Evolutionary conservation across 2,113 vertebrate species (phyloP).

Genomic region (Corythaixoides concolor): DNA sequence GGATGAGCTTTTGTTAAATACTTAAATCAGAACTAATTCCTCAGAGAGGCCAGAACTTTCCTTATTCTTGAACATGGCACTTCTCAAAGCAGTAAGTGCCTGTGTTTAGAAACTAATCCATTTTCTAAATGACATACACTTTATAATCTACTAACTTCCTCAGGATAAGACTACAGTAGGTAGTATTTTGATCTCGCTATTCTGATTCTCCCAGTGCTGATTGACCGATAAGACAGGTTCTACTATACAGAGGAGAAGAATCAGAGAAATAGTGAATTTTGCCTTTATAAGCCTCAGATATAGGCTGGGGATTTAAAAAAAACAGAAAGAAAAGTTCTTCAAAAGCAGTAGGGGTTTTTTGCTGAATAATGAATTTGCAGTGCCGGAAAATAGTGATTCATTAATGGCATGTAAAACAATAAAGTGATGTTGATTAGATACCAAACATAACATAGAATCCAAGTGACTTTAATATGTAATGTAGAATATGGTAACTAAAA

Average conservation of each 20-base stretch:
- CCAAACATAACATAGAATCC: background rate
- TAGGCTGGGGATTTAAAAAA: background rate
- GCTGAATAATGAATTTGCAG: background rate
- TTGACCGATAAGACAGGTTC: background rate
- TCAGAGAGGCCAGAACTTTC: background rate
- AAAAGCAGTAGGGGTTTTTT: background rate
- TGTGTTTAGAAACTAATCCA: background rate
- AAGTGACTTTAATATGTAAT: slow-evolving; percentile 58
- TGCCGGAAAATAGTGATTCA: background rate
- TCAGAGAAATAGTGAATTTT: background rate
- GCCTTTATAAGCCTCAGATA: background rate
- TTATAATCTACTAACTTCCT: background rate
- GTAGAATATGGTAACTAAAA: slow-evolving; percentile 53
- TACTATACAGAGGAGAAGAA: background rate
- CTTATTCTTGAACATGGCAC: background rate
- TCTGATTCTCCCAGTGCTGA: background rate
- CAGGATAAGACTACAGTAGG: background rate
- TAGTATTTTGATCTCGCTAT: background rate
- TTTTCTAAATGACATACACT: background rate
- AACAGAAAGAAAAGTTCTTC: background rate
- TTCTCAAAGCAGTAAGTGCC: background rate
- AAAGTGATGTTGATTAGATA: background rate
- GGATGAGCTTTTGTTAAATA: background rate
- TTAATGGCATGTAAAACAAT: background rate
- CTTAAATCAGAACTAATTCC: background rate